Conservation (phyloP, 2,888 invertebrate genomes). For the Ditula angustiorana region DNA sequence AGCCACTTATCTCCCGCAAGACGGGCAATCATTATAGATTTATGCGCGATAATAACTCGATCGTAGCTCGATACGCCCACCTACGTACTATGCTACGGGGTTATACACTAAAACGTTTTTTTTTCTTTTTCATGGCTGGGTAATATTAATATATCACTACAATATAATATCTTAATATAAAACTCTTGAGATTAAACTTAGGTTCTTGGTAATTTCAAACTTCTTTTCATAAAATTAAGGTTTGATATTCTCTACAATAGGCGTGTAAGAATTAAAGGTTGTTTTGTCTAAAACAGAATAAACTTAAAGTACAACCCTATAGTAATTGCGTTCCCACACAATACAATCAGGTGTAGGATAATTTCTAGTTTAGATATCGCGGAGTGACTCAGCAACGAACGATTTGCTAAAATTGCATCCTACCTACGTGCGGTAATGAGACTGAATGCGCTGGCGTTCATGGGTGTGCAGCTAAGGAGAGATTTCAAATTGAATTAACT, state of each 20-base stretch:
- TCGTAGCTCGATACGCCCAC: constrained; percentile 40
- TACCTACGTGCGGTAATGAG: constrained; percentile 45
- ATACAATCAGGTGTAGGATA: constrained; percentile 27
- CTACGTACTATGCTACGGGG: not conserved
- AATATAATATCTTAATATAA: not conserved
- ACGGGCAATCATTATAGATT: constrained; percentile 72
- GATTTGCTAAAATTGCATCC: constrained; percentile 39
- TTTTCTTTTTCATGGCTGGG: constrained; percentile 1
- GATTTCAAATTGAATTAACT: too few species aligned
- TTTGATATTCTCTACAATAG: not conserved
- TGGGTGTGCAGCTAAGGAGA: constrained; percentile 16
- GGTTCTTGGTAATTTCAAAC: constrained; percentile 23
- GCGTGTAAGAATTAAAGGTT: constrained; percentile 22
- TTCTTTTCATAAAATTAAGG: constrained; percentile 18
- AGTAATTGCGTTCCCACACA: constrained; percentile 34
- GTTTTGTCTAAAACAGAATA: not conserved
- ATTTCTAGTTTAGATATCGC: constrained; percentile 28
- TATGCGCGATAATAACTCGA: constrained; percentile 70
- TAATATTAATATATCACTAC: constrained; percentile 10
- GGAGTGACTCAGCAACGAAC: constrained; percentile 39
- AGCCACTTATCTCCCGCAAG: constrained; percentile 57
- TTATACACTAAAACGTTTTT: not conserved
- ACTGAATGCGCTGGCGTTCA: constrained; percentile 44
- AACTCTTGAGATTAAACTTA: not conserved
- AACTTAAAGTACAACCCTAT: constrained; percentile 6